These are phyloP conservation scores for Harlomillsia oculata DNA, from an alignment of 1,140 invertebrate genomes.

Conservation along the genomic window DNA sequence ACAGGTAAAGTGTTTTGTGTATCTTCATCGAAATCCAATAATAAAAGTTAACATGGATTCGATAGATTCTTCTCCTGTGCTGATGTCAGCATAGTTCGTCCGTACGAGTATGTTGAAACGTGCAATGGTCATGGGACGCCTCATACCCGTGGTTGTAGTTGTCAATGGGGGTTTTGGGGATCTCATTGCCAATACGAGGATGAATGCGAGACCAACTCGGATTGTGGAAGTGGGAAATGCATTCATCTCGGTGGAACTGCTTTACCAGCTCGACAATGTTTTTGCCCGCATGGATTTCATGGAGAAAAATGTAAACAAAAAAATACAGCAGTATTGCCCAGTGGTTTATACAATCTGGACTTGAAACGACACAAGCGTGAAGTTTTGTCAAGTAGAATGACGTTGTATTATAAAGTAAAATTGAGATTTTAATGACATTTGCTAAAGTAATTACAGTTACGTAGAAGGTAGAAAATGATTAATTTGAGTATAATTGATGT, in stretches of 20 bases:
- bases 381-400: slow-evolving; percentile 4
- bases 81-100: slow-evolving; percentile 71
- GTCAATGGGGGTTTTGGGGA: slow-evolving; percentile 46
- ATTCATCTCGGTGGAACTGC: slow-evolving; percentile 65
- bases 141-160: slow-evolving; percentile 46
- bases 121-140: slow-evolving; percentile 72
- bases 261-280: slow-evolving; percentile 71
- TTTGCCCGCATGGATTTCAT: slow-evolving; percentile 77
- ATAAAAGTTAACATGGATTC: too few relatives aligned
- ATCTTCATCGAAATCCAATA: too few relatives aligned
- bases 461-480: background rate
- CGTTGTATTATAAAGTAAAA: slow-evolving; percentile 6
- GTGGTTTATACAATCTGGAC: background rate
- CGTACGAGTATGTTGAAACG: slow-evolving; percentile 61
- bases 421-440: slow-evolving; percentile 47
- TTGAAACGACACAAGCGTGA: background rate
- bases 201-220: slow-evolving; percentile 66
- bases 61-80: slow-evolving; percentile 83
- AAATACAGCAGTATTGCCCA: background rate
- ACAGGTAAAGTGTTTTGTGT: too few relatives aligned
- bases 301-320: slow-evolving; percentile 16
- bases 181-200: slow-evolving; percentile 69
- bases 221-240: slow-evolving; percentile 78
- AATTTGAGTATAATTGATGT: background rate
- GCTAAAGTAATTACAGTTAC: slow-evolving; percentile 43